A percentile compares a stretch with the other conserved stretches of the same genome.
phyloP scores from a whole-genome alignment of 1,140 invertebrate species.

The Drosophila pectinifera region DNA sequence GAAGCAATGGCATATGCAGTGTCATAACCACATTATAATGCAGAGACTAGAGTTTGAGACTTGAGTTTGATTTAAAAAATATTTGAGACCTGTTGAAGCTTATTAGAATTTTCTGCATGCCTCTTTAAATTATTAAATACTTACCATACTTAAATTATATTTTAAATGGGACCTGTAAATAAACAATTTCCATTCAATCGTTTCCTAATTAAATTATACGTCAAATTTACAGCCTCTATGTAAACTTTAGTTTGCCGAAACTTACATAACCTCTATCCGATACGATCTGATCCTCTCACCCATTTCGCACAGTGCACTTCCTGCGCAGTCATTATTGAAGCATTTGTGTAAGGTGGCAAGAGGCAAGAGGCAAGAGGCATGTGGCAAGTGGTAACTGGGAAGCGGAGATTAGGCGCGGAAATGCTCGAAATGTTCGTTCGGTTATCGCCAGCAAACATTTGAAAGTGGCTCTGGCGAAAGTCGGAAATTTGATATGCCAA shows the following conservation, averaged over 20 bases:
- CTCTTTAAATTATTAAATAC: too few relatives aligned
- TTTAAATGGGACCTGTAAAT: too few relatives aligned
- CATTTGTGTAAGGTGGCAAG: slow-evolving; percentile 66
- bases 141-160: too few relatives aligned
- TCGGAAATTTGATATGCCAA: slow-evolving; percentile 71
- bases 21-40: too few relatives aligned
- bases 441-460: slow-evolving; percentile 41
- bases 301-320: slow-evolving; percentile 17
- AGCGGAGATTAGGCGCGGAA: slow-evolving; percentile 74
- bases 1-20: too few relatives aligned
- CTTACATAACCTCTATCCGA: not conserved
- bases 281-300: not conserved
- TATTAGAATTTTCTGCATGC: too few relatives aligned
- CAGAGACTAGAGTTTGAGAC: too few relatives aligned
- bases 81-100: too few relatives aligned
- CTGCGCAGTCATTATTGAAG: slow-evolving; percentile 67
- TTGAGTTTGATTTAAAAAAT: too few relatives aligned
- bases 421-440: slow-evolving; percentile 61
- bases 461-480: slow-evolving; percentile 43
- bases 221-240: too few relatives aligned
- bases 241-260: too few relatives aligned
- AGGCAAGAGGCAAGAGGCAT: slow-evolving; percentile 50
- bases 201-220: too few relatives aligned
- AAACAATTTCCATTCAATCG: not conserved
- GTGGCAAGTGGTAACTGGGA: slow-evolving; percentile 49